A percentile compares a stretch with the other conserved stretches of the same genome.
Conservation (phyloP, 2,113 vertebrate genomes). For the Neopipo cinnamomea region DNA sequence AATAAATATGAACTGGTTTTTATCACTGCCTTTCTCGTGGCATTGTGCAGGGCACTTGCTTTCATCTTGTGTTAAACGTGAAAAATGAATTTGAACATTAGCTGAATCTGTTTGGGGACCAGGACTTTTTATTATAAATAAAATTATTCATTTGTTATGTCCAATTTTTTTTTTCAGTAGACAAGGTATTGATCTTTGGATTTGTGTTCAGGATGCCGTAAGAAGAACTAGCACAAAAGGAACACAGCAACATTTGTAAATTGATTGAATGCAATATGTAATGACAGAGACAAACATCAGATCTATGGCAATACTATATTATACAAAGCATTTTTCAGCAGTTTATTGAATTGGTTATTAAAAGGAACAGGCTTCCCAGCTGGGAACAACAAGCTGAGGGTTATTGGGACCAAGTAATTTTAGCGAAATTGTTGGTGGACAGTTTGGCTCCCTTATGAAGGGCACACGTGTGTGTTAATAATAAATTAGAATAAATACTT, state of each 20-base stretch:
- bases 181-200: constrained; percentile 76
- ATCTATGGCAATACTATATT: constrained; percentile 64
- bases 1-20: constrained; percentile 3
- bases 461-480: not conserved
- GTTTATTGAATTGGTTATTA: constrained; percentile 71
- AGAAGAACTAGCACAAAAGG: constrained; percentile 34
- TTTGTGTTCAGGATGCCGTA: constrained; percentile 68
- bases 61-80: constrained; percentile 60
- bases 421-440: constrained; percentile 32
- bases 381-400: constrained; percentile 15
- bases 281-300: constrained; percentile 72
- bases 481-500: constrained; percentile 45
- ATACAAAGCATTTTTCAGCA: constrained; percentile 71
- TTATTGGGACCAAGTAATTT: constrained; percentile 24
- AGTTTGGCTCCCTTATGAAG: not conserved
- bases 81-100: constrained; percentile 72
- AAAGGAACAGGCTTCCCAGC: constrained; percentile 38
- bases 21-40: not conserved
- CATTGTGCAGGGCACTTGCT: constrained; percentile 3
- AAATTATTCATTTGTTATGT: constrained; percentile 78
- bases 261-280: constrained; percentile 57
- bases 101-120: constrained; percentile 65
- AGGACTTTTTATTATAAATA: constrained; percentile 76
- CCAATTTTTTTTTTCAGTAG: constrained; percentile 69
- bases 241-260: constrained; percentile 62